Base-by-base conservation (phyloP, 2,113 vertebrate species). In the Tenrec ecaudatus region DNA sequence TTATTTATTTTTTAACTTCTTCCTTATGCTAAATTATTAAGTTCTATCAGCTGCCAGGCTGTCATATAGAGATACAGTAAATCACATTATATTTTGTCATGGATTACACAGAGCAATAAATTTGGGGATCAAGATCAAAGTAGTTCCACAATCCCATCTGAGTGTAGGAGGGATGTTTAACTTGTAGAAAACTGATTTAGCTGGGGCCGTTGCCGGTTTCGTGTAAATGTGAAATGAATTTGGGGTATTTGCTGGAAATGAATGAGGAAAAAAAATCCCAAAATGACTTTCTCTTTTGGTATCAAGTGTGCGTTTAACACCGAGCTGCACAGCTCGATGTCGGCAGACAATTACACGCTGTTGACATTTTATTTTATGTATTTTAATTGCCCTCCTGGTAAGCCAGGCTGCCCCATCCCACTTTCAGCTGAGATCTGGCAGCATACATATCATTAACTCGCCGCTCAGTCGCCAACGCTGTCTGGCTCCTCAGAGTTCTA, bases 111-210 rank as follows among this genome's bases (percentile, higher is more conserved):
- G 96, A 98, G 98, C 97, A 98, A 97, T 98, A 98, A 98, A 98
- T 98, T 98, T 98, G 97, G 98, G 97, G 98, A 97, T 96, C 97
- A 96, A 98, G 98, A 98, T 98, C 98, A 98, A 98, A 98, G 98
- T 97, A 96, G 80, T 98, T 97, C 96, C 95, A 97, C 98, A 98
- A 97, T 98, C 98, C 97, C 98, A 98, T 98, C 97, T 97, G 97
- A 98, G 97, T 98, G 96, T 97, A 96, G 98, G 97, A 98, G 97
- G 97, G 95, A 95, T 98, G 97, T 97, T 98, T 98, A 98, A 98
- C 98, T 98, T 98, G 98, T 97, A 97, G 98, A 98, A 98, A 98
- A 99, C 98, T 97, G 98, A 99, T 98, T 99, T 98, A 97, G 97
- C 97, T 97, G 97, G 98, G 98, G 97, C 97, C 97, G 92, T 97